phyloP scores from a whole-genome alignment of 2,797 vertebrate genomes.

The Heteromormyrus szaboi region DNA sequence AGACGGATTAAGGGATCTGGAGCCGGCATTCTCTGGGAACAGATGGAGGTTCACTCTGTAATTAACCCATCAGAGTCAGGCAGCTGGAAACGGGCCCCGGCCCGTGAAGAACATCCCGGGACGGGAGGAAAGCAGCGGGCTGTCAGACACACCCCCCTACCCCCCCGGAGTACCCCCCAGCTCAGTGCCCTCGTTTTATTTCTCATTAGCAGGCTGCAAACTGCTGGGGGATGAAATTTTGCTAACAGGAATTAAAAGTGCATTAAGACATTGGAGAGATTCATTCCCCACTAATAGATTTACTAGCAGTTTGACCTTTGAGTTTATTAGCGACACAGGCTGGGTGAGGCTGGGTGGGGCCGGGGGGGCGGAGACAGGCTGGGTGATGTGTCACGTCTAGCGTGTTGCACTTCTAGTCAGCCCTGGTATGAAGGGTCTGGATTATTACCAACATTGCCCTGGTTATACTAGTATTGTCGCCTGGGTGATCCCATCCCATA shows the following conservation, averaged over 20 bases:
- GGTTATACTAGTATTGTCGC: background rate
- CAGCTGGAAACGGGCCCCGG: slow-evolving; percentile 69
- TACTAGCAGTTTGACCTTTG: slow-evolving; percentile 80
- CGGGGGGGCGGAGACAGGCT: slow-evolving; percentile 33
- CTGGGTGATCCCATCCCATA: background rate
- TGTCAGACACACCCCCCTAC: slow-evolving; percentile 35
- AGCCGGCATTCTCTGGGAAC: slow-evolving; percentile 59
- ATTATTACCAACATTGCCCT: background rate
- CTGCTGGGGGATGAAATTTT: slow-evolving; percentile 80
- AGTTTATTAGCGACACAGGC: slow-evolving; percentile 70
- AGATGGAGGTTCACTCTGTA: slow-evolving; percentile 78
- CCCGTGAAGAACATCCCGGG: slow-evolving; percentile 72
- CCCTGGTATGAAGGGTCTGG: background rate
- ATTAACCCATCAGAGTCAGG: slow-evolving; percentile 77
- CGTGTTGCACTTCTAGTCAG: background rate
- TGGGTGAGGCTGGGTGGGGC: slow-evolving; percentile 44
- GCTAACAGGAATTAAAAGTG: slow-evolving; percentile 84
- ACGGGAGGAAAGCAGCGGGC: slow-evolving; percentile 37
- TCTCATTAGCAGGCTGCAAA: slow-evolving; percentile 75
- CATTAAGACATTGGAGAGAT: slow-evolving; percentile 80
- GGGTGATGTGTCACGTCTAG: background rate
- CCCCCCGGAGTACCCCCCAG: slow-evolving; percentile 54
- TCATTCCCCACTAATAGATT: slow-evolving; percentile 78
- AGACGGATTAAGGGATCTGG: slow-evolving; percentile 1
- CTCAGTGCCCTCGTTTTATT: slow-evolving; percentile 69